phyloP scores from a whole-genome alignment of 2,888 invertebrate species.

The Philereme transversata region DNA sequence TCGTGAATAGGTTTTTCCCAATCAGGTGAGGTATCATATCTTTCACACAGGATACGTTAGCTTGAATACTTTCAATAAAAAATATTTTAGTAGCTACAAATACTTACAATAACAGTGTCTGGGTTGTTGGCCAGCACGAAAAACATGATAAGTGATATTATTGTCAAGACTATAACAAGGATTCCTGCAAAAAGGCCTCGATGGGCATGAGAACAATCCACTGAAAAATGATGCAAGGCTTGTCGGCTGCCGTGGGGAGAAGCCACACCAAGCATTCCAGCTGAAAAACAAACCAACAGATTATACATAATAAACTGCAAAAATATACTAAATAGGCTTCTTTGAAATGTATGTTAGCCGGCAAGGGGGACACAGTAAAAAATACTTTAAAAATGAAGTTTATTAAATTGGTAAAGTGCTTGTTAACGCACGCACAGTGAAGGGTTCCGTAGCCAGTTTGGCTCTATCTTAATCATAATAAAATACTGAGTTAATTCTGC shows the following conservation, averaged over 20 bases:
- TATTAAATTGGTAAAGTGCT: background rate
- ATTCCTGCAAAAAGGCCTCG: slow-evolving; percentile 90
- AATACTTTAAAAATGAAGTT: no score
- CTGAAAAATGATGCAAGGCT: slow-evolving; percentile 87
- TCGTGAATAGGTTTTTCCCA: no score
- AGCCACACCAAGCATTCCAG: slow-evolving; percentile 81
- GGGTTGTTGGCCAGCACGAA: slow-evolving; percentile 90
- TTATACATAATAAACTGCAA: no score
- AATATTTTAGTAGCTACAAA: background rate
- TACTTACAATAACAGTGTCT: slow-evolving; percentile 80
- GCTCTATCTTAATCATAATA: no score
- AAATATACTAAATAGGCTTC: no score
- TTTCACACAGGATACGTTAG: no score
- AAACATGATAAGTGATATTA: slow-evolving; percentile 94
- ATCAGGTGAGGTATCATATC: no score
- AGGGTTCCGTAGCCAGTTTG: no score
- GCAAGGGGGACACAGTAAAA: no score
- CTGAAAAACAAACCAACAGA: slow-evolving; percentile 60
- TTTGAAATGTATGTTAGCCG: no score
- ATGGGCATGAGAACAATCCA: slow-evolving; percentile 94
- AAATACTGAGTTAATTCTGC: no score
- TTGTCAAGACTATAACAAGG: slow-evolving; percentile 90
- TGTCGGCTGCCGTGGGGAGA: slow-evolving; percentile 71
- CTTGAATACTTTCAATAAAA: no score
- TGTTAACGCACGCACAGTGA: background rate